These are phyloP conservation scores for Mastomys natalensis DNA, from an alignment of 2,113 vertebrate species.

Conservation along the genomic window DNA sequence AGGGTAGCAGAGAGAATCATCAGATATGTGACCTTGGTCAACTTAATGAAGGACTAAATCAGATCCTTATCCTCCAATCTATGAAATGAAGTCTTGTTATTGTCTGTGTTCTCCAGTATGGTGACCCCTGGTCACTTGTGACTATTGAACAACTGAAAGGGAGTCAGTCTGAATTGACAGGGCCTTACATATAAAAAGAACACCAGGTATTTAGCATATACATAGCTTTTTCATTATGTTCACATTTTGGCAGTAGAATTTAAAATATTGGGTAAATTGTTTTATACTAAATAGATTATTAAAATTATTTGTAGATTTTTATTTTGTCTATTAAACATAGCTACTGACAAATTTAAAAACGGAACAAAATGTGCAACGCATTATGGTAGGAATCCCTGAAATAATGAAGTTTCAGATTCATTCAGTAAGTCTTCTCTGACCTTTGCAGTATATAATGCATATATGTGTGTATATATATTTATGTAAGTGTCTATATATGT, in stretches of 20 bases:
- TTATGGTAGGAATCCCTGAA: background rate
- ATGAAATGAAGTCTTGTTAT: background rate
- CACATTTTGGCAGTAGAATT: background rate
- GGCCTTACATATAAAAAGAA: background rate
- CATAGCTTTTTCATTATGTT: background rate
- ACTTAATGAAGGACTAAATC: background rate
- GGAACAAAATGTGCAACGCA: background rate
- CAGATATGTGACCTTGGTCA: background rate
- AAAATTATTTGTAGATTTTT: background rate
- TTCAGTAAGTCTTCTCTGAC: slow-evolving; percentile 23
- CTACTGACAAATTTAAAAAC: background rate
- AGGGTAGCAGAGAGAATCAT: background rate
- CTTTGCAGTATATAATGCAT: background rate
- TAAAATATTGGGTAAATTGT: background rate
- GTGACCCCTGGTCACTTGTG: background rate
- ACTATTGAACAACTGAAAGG: background rate
- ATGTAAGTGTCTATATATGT: background rate
- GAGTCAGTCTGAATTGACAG: background rate
- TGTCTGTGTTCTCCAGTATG: background rate
- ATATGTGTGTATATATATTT: too few species aligned
- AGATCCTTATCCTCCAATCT: background rate
- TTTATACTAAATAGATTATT: background rate
- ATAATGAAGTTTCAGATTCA: background rate
- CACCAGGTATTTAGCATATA: background rate
- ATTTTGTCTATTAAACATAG: background rate